These are phyloP conservation scores for Mizuhopecten yessoensis DNA, from an alignment of 1,140 invertebrate genomes.

Conservation along the genomic window DNA sequence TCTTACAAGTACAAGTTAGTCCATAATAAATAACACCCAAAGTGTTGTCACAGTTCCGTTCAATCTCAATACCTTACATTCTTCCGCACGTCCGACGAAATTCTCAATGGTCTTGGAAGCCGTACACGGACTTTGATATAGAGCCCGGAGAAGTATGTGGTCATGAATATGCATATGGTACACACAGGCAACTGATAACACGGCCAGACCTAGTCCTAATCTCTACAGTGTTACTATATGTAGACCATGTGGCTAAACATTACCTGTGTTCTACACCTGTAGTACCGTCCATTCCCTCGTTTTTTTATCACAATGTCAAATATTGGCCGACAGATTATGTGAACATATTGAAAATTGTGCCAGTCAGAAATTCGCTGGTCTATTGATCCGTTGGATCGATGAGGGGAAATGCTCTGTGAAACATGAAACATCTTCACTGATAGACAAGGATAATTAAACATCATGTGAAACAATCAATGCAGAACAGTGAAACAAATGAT, in stretches of 20 bases:
- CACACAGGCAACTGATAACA: slow-evolving; percentile 3
- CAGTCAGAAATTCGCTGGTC: background rate
- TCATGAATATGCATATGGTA: slow-evolving; percentile 13
- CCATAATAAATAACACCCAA: background rate
- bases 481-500: background rate
- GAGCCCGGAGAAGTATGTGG: slow-evolving; percentile 10
- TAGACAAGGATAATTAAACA: slow-evolving; percentile 15
- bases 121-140: slow-evolving; percentile 31
- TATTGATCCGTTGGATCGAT: background rate
- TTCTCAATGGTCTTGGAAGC: background rate
- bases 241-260: background rate
- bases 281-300: slow-evolving; percentile 4
- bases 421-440: background rate
- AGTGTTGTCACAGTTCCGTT: background rate
- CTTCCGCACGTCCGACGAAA: background rate
- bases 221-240: slow-evolving; percentile 30
- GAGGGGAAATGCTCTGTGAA: slow-evolving; percentile 24
- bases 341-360: background rate
- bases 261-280: background rate
- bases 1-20: background rate
- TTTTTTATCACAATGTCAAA: slow-evolving; percentile 36
- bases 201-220: background rate
- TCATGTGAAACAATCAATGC: background rate
- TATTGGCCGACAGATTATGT: slow-evolving; percentile 31
- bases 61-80: background rate